These are phyloP conservation scores for Rhabdomys pumilio DNA, from an alignment of 2,797 vertebrate species.

Conservation along the genomic window DNA sequence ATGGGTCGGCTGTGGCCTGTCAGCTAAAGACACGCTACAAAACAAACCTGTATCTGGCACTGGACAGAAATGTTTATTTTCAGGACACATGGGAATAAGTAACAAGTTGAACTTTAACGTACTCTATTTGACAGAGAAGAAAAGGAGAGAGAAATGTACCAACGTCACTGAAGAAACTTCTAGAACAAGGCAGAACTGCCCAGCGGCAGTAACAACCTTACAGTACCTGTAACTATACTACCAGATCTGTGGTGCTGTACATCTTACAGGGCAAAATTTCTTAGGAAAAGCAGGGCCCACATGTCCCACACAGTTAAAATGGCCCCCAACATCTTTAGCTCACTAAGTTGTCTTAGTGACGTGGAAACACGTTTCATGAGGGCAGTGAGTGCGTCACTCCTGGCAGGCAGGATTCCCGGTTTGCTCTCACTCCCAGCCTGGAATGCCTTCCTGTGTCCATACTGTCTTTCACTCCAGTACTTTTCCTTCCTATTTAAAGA, in stretches of 20 bases:
- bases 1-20: not conserved
- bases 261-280: not conserved
- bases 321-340: not conserved
- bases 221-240: not conserved
- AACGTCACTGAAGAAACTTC: not conserved
- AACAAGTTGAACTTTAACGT: conserved; percentile 48
- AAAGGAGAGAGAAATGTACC: not conserved
- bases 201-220: not conserved
- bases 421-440: not conserved
- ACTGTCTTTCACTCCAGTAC: not conserved
- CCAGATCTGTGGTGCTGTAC: not conserved
- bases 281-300: not conserved
- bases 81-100: not conserved
- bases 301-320: not conserved
- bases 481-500: conserved; percentile 15
- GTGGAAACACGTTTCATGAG: not conserved
- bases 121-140: conserved; percentile 4
- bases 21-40: not conserved
- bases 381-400: not conserved
- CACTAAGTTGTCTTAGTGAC: not conserved
- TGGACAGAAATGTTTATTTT: conserved; percentile 34
- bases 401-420: not conserved
- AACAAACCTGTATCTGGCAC: not conserved
- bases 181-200: not conserved
- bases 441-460: not conserved